Evolutionary conservation across 2,113 vertebrate species (phyloP), one percentile per base, ranked within the genome.

Genomic region (Piaya cayana): DNA sequence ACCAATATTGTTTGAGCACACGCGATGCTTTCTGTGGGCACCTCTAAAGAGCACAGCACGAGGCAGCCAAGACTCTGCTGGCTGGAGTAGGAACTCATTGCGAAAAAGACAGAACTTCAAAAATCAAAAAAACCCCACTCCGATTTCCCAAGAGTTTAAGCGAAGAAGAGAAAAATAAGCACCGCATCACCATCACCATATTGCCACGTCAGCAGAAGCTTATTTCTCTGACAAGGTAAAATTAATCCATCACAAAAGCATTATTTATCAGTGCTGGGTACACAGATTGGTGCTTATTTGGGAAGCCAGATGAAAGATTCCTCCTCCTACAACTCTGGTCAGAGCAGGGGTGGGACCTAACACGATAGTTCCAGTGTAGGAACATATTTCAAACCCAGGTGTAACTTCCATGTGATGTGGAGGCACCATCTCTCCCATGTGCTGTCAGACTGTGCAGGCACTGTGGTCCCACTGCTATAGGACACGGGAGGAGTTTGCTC

Each of bases 391-490:
- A 62, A 45, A 16, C 47, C 17, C n/a, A 53, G 23, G 26, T 25
- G 27, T 55, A 3, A 25, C 17, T 22, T 49, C 34, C 20, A 4
- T 4, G 8, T 0, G 9, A 39, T 1, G 18, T 6, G 30, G 43
- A 56, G 18, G 25, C 43, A 15, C 14, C 30, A 11, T 8, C 7
- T 11, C 20, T n/a, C 42, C 25, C 19, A 7, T 2, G 27, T 0
- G 3, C 20, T 26, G 47, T 3, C 59, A 43, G 27, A 1, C 2
- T 4, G 55, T 0, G 3, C 52, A 49, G 65, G 50, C 64, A 22
- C 43, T 10, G 6, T 0, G 4, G 56, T 3, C 16, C 47, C 23
- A 15, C 12, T 45, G 2, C 23, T 10, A 34, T 5, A 27, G 11
- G 32, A 21, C 1, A 15, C 1, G 15, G 30, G 60, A 36, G 42